Base-by-base conservation (phyloP, 37 sponge, comb jelly and placozoan species). In the Tethya wilhelma region DNA sequence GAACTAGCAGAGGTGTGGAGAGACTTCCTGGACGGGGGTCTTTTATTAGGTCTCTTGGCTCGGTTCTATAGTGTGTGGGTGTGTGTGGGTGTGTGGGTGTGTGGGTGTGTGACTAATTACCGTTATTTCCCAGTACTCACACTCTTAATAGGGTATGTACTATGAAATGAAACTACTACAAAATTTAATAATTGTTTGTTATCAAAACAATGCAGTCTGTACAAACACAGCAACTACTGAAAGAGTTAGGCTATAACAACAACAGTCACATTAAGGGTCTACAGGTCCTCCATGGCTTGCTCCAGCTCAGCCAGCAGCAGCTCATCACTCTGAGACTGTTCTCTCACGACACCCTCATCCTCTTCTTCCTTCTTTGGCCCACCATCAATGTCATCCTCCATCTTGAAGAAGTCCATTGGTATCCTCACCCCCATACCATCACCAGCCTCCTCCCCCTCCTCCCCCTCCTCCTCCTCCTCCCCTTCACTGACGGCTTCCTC, bases 11-110 rank as follows among this genome's bases (percentile, higher is more conserved):
- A 20, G n/a, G 53, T 44, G 56, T 59, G 36, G 4, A 68, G 59
- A 7, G 41, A 22, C 9, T 30, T 56, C 58, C 80, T 45, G 44
- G 82, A 81, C 23, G 82, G 82, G 1, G 73, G 82, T 19, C 82
- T 71, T 64, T 65, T 79, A 12, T 49, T 53, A 20, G 82, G 49
- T 46, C 82, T 25, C 34, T 37, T 41, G 30, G 73, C 70, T 34
- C 82, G 60, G 25, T 69, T 71, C 82, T 81, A 38, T 38, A 36
- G 25, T 4, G 38, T 42, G 70, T 41, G 44, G 38, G 66, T 64
- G 66, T 64, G 66, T 64, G 66, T 64, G n/a, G n/a, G n/a, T 64
- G 66, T 64, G 66, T 64, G 66, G 28, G 36, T 64, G 66, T 64
- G 66, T 64, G n/a, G n/a, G n/a, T n/a, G n/a, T n/a, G n/a, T n/a